These are phyloP conservation scores for Lipotes vexillifer DNA, from an alignment of 2,113 vertebrate species.

Conservation along the genomic window DNA sequence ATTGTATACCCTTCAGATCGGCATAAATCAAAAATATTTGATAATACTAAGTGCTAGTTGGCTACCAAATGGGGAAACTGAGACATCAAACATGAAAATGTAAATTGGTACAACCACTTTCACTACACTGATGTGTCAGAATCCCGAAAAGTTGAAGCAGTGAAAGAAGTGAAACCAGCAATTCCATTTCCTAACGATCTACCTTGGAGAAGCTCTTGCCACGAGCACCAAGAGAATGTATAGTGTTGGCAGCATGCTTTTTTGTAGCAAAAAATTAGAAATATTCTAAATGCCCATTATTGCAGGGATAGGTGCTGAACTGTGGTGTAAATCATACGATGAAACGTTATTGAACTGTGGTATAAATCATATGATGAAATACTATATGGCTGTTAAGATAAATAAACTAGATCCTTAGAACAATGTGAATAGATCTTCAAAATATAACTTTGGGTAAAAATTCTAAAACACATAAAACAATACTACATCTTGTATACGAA, in stretches of 20 bases:
- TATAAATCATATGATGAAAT: neutral
- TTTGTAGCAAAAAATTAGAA: neutral
- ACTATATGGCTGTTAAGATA: neutral
- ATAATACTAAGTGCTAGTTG: neutral
- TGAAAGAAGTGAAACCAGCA: neutral
- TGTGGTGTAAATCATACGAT: neutral
- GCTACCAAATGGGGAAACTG: neutral
- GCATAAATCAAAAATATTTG: neutral
- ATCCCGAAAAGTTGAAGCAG: neutral
- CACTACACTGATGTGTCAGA: neutral
- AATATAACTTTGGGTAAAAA: neutral
- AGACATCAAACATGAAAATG: neutral
- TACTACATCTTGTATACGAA: neutral
- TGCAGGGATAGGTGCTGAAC: neutral
- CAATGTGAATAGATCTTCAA: neutral
- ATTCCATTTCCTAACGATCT: neutral
- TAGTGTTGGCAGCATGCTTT: neutral
- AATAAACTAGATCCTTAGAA: neutral
- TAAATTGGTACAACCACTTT: neutral
- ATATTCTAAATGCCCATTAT: neutral
- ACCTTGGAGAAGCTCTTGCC: neutral
- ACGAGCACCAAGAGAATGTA: neutral
- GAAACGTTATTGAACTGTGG: neutral
- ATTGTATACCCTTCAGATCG: neutral
- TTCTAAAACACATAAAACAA: neutral